Evolutionary conservation across 1,140 invertebrate genomes (phyloP), one percentile per base, ranked within the genome.

Genomic region (Zaprionus ghesquierei): DNA sequence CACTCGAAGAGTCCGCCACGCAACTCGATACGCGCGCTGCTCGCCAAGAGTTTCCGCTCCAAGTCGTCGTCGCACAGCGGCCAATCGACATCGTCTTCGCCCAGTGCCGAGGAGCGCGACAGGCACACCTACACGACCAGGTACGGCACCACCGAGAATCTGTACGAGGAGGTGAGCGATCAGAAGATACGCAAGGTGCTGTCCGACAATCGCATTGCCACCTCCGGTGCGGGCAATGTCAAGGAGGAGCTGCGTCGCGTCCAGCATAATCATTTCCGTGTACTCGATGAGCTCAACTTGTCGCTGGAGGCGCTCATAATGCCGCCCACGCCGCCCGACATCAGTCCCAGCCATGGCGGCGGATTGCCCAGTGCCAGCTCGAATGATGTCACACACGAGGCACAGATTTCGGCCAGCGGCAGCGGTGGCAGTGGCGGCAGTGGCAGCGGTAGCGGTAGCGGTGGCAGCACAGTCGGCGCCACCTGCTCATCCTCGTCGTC

Each of bases 281-380:
- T 97, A 72, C 94, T 97, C 56, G 96, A 96, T 56, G 96, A 97
- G 91, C 92, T 97, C 38, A 97, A 97, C 93, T 93, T 97, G 27
- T 96, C 96, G 74, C 95, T 97, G 50, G 97, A 97, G 93, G 96
- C 96, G 18, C 95, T 97, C 94, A 93, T 97, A 44, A 97, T 97
- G 96, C 96, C 96, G n/a, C 93, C 85, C 12, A 92, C 90, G 1
- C 90, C 91, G 29, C 90, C 82, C 4, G 81, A 91, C 18, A 69
- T 90, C 4, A 87, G 85, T 56, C 85, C 90, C 51, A 90, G 76
- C 49, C 77, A 89, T n/a, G 79, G 18, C 5, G 63, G 64, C 5
- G 63, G 64, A 1, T 41, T 76, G 15, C 46, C 59, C 22, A 50
- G 49, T 5, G 53, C 23, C 1, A 27, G 63, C 5, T 58, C 55